Evolutionary conservation across 2,888 invertebrate species (phyloP).

Genomic region (Sinopyrophorus schimmeli): DNA sequence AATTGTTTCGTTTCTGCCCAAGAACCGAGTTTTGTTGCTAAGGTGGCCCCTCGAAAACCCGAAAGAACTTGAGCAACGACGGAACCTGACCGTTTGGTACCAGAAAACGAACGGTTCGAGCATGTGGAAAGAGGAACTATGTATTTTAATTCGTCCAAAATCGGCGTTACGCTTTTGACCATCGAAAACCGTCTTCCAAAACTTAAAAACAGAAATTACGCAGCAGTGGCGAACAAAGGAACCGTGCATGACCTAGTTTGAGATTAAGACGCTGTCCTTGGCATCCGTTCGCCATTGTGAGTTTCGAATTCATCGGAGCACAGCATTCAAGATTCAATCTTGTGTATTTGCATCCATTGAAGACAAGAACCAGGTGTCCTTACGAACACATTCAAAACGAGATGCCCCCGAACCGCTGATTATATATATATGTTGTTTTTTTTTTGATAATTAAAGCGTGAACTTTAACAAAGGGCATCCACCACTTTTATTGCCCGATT

Average conservation of each 20-base stretch:
- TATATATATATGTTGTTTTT: conserved; percentile 10
- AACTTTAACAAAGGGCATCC: conserved; percentile 9
- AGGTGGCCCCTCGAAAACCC: too few species aligned
- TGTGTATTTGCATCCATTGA: conserved; percentile 21
- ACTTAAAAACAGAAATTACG: conserved; percentile 15
- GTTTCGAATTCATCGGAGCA: conserved; percentile 15
- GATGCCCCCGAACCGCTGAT: conserved; percentile 18
- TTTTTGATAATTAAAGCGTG: conserved; percentile 17
- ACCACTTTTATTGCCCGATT: conserved; percentile 17
- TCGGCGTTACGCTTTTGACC: too few species aligned
- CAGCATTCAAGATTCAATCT: conserved; percentile 21
- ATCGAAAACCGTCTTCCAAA: neutral
- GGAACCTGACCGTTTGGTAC: too few species aligned
- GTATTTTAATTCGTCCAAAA: too few species aligned
- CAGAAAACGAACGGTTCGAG: too few species aligned
- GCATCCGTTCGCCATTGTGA: conserved; percentile 23
- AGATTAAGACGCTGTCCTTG: conserved; percentile 28
- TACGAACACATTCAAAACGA: conserved; percentile 21
- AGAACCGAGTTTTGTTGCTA: too few species aligned
- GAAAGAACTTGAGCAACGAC: too few species aligned
- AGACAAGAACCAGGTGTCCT: conserved; percentile 25
- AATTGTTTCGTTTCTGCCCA: too few species aligned
- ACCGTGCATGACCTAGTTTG: conserved; percentile 25
- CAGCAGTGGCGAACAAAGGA: conserved; percentile 20
- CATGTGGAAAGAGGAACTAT: too few species aligned